Evolutionary conservation across 2,888 invertebrate genomes (phyloP), one percentile per base, ranked within the genome.

Genomic region (Aelia acuminata): DNA sequence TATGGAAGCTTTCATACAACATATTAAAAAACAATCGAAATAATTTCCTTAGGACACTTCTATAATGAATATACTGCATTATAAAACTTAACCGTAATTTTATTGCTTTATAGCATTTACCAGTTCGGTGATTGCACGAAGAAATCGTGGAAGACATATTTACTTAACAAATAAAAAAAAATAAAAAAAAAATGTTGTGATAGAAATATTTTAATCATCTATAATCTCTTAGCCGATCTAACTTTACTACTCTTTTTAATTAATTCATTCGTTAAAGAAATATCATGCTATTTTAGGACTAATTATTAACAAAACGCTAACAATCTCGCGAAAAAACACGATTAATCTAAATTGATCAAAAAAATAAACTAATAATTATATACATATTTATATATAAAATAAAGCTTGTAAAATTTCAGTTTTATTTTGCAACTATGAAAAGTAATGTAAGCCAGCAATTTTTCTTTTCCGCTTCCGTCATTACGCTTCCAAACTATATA

Each of bases 41-140:
- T 18, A 63, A 63, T 63, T n/a, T 13, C 15, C 31, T 18, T 31
- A 63, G 31, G 13, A 63, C 31, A 63, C 63, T 18, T 63, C 31
- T 18, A 63, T 63, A 31, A 63, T 57, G 57, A 57, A 57, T 26
- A 57, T 26, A 57, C 26, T 63, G 15, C 31, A 63, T 31, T 63
- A 31, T 15, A 43, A 43, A 80, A 43, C 43, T 80, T 39, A 80
- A 43, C 22, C 22, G 43, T 80, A 39, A 80, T 80, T 80, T 80
- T 80, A 43, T 80, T 80, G 80, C 80, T 80, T n/a, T 3, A 80
- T 80, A 43, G 43, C 80, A 80, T 80, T 80, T 43, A 80, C 80
- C 43, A 80, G 80, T 80, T 80, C 43, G 13, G 43, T 80, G 80
- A 80, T 80, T 80, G 80, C 80, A 39, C 80, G 43, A 39, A 43